Percentiles rank a stretch among this genome's conserved stretches.
These are phyloP conservation scores for Drosophila incognita DNA, from an alignment of 2,888 invertebrate species.

Conservation along the genomic window DNA sequence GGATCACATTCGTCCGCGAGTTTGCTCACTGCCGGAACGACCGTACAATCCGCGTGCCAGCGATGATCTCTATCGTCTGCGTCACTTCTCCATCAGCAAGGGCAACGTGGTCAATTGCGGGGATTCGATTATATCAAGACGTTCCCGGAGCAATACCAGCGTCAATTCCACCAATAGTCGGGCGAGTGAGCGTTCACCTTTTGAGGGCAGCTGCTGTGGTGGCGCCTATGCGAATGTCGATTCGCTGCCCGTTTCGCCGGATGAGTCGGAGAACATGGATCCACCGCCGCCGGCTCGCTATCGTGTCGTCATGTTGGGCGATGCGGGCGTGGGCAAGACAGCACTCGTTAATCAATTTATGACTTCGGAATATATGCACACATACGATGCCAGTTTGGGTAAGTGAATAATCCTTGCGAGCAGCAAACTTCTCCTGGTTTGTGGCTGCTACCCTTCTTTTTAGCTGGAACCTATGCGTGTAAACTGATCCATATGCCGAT, in stretches of 20 bases:
- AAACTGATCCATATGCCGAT: slow-evolving; percentile 49
- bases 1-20: slow-evolving; percentile 92
- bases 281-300: slow-evolving; percentile 86
- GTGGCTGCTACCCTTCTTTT: slow-evolving; percentile 44
- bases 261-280: slow-evolving; percentile 89
- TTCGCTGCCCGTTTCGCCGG: slow-evolving; percentile 90
- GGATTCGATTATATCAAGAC: slow-evolving; percentile 93
- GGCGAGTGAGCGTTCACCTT: slow-evolving; percentile 93
- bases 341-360: slow-evolving; percentile 96
- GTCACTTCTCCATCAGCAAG: slow-evolving; percentile 95
- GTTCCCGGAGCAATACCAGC: slow-evolving; percentile 94
- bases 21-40: slow-evolving; percentile 94
- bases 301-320: slow-evolving; percentile 93
- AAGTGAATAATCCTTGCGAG: slow-evolving; percentile 82
- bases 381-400: slow-evolving; percentile 96
- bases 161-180: slow-evolving; percentile 94
- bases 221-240: slow-evolving; percentile 92
- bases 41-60: slow-evolving; percentile 93
- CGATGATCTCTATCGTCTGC: slow-evolving; percentile 93
- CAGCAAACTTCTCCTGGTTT: slow-evolving; percentile 36
- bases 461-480: slow-evolving; percentile 73
- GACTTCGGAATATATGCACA: slow-evolving; percentile 98
- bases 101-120: slow-evolving; percentile 95
- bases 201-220: slow-evolving; percentile 94
- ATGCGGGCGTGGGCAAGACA: slow-evolving; percentile 95